phyloP scores from a whole-genome alignment of 2,113 vertebrate species.

The Equus przewalskii region DNA sequence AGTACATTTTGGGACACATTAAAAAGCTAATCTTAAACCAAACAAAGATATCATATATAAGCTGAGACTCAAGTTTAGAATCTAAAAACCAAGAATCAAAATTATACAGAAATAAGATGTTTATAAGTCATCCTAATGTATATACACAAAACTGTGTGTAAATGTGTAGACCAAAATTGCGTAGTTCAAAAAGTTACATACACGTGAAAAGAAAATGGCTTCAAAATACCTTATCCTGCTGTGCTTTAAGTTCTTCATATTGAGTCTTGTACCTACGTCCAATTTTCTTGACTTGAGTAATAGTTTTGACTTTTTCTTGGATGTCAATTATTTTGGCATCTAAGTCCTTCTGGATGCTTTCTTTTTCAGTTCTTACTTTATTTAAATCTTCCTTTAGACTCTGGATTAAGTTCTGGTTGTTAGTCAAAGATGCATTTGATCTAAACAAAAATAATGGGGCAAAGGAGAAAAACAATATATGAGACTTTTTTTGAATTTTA shows the following conservation, averaged over 20 bases:
- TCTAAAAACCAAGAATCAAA: constrained; percentile 41
- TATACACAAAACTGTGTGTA: background rate
- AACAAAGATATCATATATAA: background rate
- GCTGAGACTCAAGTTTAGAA: background rate
- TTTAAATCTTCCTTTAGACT: constrained; percentile 91
- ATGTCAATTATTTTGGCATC: constrained; percentile 93
- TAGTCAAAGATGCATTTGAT: constrained; percentile 90
- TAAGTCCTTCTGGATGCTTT: constrained; percentile 92
- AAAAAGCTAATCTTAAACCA: constrained; percentile 17
- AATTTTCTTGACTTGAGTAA: constrained; percentile 98
- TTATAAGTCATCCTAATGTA: background rate
- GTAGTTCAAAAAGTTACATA: background rate
- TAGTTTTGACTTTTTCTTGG: constrained; percentile 95
- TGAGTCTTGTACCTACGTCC: constrained; percentile 97
- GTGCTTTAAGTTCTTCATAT: constrained; percentile 96
- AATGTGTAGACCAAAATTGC: background rate
- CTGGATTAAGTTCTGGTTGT: constrained; percentile 93
- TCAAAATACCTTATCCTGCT: constrained; percentile 93
- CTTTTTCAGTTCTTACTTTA: constrained; percentile 92
- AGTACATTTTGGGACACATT: background rate
- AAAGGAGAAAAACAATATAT: background rate
- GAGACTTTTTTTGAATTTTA: background rate
- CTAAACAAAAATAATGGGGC: constrained; percentile 83
- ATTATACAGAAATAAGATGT: background rate
- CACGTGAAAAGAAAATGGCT: background rate